Conservation (phyloP, 1,140 invertebrate species). For the Aleiodes sp. region DNA sequence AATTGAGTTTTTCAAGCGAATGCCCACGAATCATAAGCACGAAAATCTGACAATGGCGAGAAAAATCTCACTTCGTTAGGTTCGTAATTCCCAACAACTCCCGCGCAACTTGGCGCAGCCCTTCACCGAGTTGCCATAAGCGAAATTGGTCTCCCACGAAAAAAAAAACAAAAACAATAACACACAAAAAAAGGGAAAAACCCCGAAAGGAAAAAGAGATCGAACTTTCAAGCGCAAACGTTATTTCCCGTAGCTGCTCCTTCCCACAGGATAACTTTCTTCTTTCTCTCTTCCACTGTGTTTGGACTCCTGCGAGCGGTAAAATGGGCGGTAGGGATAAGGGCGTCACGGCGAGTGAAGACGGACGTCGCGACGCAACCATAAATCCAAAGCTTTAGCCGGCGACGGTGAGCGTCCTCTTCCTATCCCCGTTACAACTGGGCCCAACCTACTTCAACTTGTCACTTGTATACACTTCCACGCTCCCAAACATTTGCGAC, state of each 20-base stretch:
- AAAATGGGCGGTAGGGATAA: slow-evolving; percentile 47
- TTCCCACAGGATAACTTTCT: too few species aligned
- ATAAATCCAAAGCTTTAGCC: slow-evolving; percentile 65
- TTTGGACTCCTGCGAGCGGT: slow-evolving; percentile 56
- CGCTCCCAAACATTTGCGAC: slow-evolving; percentile 11
- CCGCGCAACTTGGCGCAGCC: too few species aligned
- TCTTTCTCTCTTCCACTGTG: slow-evolving; percentile 7
- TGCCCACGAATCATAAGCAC: too few species aligned
- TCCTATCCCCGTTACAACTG: slow-evolving; percentile 30
- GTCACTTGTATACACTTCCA: background rate
- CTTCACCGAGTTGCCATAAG: too few species aligned
- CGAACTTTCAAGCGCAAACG: slow-evolving; percentile 2
- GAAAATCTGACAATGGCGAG: too few species aligned
- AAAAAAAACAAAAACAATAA: too few species aligned
- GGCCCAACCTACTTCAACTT: slow-evolving; percentile 1
- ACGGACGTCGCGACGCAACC: slow-evolving; percentile 66
- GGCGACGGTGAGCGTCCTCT: slow-evolving; percentile 56
- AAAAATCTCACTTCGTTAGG: too few species aligned
- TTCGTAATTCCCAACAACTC: too few species aligned
- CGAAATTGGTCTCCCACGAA: too few species aligned
- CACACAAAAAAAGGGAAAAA: too few species aligned
- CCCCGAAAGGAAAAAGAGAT: too few species aligned
- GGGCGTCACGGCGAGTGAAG: slow-evolving; percentile 67
- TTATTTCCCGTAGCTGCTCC: background rate
- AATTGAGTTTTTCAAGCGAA: too few species aligned